Percentiles rank a stretch among this genome's conserved stretches.
phyloP scores from a whole-genome alignment of 2,797 vertebrate genomes.

The Scolopax bukidnonensis region DNA sequence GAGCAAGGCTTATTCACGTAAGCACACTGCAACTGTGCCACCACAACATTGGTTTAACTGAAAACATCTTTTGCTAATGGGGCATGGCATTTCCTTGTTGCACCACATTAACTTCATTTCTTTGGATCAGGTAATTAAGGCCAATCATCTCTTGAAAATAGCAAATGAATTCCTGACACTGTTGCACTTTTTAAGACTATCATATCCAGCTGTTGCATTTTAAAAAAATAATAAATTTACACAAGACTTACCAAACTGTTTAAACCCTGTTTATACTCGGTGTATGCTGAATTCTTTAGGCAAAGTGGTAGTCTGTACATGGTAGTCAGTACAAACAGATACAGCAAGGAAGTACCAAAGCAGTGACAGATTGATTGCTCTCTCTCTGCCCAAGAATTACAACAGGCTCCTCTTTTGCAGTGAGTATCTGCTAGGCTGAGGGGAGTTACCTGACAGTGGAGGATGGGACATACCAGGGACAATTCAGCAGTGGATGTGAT shows the following conservation, averaged over 20 bases:
- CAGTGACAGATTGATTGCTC: neutral
- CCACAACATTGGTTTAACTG: constrained; percentile 22
- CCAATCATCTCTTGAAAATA: constrained; percentile 47
- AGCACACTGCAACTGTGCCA: neutral
- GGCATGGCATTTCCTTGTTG: constrained; percentile 42
- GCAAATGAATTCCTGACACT: constrained; percentile 30
- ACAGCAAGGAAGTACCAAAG: neutral
- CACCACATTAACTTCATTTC: constrained; percentile 15
- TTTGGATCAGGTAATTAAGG: constrained; percentile 44
- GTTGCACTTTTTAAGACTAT: neutral
- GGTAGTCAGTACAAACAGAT: neutral
- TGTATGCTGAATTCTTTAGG: neutral
- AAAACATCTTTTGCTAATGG: constrained; percentile 52
- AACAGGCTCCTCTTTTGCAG: neutral
- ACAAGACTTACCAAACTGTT: neutral
- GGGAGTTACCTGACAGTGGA: neutral
- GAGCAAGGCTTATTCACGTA: neutral
- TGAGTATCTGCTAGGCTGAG: neutral
- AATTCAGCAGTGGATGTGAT: neutral
- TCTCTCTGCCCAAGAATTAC: neutral
- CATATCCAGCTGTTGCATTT: neutral
- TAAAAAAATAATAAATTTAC: neutral
- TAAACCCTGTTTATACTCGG: neutral
- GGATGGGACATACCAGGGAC: neutral
- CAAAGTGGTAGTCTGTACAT: neutral